These are phyloP conservation scores for Grapholita molesta DNA, from an alignment of 1,140 invertebrate species.

Conservation along the genomic window DNA sequence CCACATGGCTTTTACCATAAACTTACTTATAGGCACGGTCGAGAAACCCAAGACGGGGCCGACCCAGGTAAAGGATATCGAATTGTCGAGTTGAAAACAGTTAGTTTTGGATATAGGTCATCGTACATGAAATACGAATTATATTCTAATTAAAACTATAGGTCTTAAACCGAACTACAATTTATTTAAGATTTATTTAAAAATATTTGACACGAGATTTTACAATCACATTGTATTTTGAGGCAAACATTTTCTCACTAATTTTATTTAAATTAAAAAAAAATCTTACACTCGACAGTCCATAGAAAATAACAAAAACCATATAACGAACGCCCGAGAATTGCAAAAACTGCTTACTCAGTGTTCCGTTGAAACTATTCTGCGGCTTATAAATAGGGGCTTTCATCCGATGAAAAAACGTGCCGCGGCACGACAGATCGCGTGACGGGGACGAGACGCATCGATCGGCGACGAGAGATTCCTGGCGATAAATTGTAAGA, in stretches of 20 bases:
- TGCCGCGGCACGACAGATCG: constrained; percentile 53
- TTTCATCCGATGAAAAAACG: constrained; percentile 69
- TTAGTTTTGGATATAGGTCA: no score
- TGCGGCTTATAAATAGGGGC: constrained; percentile 59
- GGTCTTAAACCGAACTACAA: no score
- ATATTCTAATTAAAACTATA: no score
- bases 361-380: constrained; percentile 69
- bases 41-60: no score
- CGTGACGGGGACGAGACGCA: constrained; percentile 58
- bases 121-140: no score
- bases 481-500: neutral
- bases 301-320: constrained; percentile 38
- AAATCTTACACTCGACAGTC: constrained; percentile 19
- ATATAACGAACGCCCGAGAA: constrained; percentile 29
- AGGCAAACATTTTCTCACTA: neutral
- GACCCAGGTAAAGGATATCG: no score
- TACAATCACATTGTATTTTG: neutral
- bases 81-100: no score
- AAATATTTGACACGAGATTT: no score
- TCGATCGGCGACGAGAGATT: constrained; percentile 38
- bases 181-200: no score
- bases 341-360: constrained; percentile 56
- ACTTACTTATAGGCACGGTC: no score
- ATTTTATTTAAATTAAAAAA: neutral
- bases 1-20: no score